Base-by-base conservation (phyloP, 1,140 invertebrate genomes). In the Eriosoma lanigerum region DNA sequence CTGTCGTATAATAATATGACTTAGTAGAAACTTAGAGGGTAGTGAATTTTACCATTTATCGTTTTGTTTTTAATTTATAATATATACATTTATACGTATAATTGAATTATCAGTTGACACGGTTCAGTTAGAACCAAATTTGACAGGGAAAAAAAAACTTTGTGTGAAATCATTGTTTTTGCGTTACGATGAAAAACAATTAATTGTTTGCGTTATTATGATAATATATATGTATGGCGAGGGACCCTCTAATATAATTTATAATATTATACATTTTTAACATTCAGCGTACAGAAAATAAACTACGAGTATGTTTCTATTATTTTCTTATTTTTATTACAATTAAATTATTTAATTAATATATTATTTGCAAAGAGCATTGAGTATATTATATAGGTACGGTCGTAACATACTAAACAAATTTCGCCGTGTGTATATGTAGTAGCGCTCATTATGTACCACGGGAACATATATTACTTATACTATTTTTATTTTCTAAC, bases 251-350 rank as follows among this genome's bases (percentile, higher is more conserved):
- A 60, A 26, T 60, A 29, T 64, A 64, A 60, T 64, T 32, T 32
- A 10, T n/a, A 44, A 68, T 46, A 10, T 68, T 46, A 24, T 46
- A 38, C 15, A 24, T 68, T 68, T 46, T 38, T 68, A 68, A 68
- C 44, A n/a, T 68, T 68, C 64, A 68, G 64, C 44, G 44, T 68
- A 68, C 38, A 68, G n/a, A 68, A 32, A 32, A 44, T 19, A 48
- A 46, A 68, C 6, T 68, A n/a, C n/a, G n/a, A n/a, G n/a, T n/a
- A n/a, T n/a, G n/a, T n/a, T n/a, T n/a, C n/a, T n/a, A 48, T 68
- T 38, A 38, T n/a, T 19, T 68, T 68, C 38, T 68, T 38, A 38
- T 68, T 46, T 64, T n/a, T 38, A 38, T 64, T 29, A 64, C 26
- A 38, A 64, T 38, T 32, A 17, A 64, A n/a, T 64, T 38, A 38